Percentiles rank a stretch among this genome's conserved stretches.
Evolutionary conservation across 2,888 invertebrate species (phyloP).

Genomic region (Phyllotreta striolata): DNA sequence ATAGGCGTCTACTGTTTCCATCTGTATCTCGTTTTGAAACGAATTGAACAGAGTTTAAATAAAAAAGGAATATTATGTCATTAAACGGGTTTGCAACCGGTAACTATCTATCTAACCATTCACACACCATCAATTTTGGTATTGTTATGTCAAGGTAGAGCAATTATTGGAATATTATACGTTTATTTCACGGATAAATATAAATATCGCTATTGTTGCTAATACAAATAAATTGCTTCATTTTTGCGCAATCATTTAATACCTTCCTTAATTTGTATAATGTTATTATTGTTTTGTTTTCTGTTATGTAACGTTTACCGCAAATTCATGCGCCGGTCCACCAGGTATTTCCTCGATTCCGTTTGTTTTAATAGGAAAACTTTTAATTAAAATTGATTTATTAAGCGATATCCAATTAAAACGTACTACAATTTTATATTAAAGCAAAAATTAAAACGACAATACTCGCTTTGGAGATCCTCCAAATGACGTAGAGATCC

Average conservation of each 20-base stretch:
- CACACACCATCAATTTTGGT: conserved; percentile 22
- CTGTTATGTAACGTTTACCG: conserved; percentile 12
- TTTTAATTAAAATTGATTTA: too few species aligned
- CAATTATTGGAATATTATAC: conserved; percentile 23
- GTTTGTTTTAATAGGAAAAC: too few species aligned
- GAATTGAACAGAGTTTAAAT: not conserved
- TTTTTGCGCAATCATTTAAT: conserved; percentile 19
- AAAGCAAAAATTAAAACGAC: too few species aligned
- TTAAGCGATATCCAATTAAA: too few species aligned
- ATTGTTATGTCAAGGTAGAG: conserved; percentile 22
- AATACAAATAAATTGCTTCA: conserved; percentile 23
- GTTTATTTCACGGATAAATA: conserved; percentile 22
- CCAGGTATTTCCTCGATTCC: not conserved
- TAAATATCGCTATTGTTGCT: conserved; percentile 20
- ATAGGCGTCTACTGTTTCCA: too few species aligned
- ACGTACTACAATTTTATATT: too few species aligned
- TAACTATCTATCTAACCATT: conserved; percentile 11
- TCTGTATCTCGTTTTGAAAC: not conserved
- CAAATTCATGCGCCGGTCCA: not conserved
- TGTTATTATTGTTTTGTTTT: conserved; percentile 9
- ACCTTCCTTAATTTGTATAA: conserved; percentile 14
- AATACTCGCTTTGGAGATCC: too few species aligned
- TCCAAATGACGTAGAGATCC: too few species aligned
- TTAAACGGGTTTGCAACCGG: conserved; percentile 18
- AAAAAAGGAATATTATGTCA: conserved; percentile 17